Evolutionary conservation across 2,888 invertebrate species (phyloP).

Genomic region (Drosophila nr. perissopoda): DNA sequence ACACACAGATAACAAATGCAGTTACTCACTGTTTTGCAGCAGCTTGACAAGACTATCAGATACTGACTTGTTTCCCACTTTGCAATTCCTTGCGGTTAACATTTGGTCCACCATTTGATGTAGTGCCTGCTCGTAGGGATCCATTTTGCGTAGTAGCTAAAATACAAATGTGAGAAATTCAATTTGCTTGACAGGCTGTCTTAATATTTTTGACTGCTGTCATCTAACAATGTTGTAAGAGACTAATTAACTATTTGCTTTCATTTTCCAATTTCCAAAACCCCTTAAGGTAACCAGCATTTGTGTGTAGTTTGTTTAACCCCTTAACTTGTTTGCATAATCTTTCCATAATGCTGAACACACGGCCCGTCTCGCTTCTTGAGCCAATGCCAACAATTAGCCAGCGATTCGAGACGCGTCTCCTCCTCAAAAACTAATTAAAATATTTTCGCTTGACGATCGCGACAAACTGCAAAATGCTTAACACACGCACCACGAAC

Average conservation of each 20-base stretch:
- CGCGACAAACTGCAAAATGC: slow-evolving; percentile 59
- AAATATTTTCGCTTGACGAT: slow-evolving; percentile 71
- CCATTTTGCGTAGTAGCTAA: slow-evolving; percentile 7
- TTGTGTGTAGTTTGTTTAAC: slow-evolving; percentile 18
- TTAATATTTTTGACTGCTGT: background rate
- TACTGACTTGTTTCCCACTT: slow-evolving; percentile 1
- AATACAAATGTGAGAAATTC: background rate
- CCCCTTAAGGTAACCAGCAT: background rate
- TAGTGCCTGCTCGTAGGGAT: slow-evolving; percentile 9
- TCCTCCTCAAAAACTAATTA: slow-evolving; percentile 75
- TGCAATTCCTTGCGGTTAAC: slow-evolving; percentile 14
- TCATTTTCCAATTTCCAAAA: slow-evolving; percentile 5
- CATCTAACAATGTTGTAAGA: background rate
- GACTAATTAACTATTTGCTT: background rate
- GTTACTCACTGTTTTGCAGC: slow-evolving; percentile 44
- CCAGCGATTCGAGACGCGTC: slow-evolving; percentile 49
- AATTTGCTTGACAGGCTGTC: background rate
- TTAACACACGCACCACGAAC: slow-evolving; percentile 23
- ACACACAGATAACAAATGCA: background rate
- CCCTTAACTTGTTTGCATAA: slow-evolving; percentile 61
- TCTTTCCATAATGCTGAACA: slow-evolving; percentile 67
- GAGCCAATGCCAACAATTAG: slow-evolving; percentile 57
- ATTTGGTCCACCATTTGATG: slow-evolving; percentile 19
- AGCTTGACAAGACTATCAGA: slow-evolving; percentile 7
- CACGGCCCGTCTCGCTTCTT: slow-evolving; percentile 45